Base-by-base conservation (phyloP, 2,888 invertebrate species). In the Cataglyphis albicans region DNA sequence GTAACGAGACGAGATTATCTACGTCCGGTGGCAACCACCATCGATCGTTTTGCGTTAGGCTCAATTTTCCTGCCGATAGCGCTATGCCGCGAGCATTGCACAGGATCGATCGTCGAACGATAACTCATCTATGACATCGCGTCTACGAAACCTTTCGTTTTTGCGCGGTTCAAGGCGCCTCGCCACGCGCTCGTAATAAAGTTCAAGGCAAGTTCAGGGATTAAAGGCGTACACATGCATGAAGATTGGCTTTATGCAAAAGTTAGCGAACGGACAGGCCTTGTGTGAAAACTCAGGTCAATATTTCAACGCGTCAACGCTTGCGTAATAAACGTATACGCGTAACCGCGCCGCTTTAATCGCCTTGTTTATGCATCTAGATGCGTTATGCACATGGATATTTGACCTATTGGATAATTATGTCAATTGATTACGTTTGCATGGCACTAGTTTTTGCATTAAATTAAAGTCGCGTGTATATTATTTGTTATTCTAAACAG, bases 121-220 rank as follows among this genome's bases (percentile, higher is more conserved):
- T 84, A 81, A 72, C 68, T 70, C 25, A 48, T 41, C n/a, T 18
- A 44, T 63, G 67, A 67, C 80, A 48, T 61, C 48, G 41, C 41
- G 48, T 57, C 57, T 67, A 25, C 67, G 64, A 67, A 81, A 83
- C 82, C 73, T 83, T 87, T 87, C 48, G 85, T 64, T 84, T 84
- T 64, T 65, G 21, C 75, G 35, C 59, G 73, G 81, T 82, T 87
- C 84, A 81, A 84, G 87, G 65, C 72, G 41, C 59, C 67, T 52
- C 38, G 32, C 38, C 55, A 12, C 25, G 41, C 76, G 52, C 52
- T 67, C 61, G 68, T 82, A 63, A 80, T 81, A 82, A 83, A 88
- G 87, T 88, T 89, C 88, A 86, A 87, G 86, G 86, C 88, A 72
- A 85, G 75, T 75, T 68, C 61, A 63, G 48, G 78, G 68, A 67